Conservation (phyloP, 2,113 vertebrate species). For the Ammodytes dubius region DNA sequence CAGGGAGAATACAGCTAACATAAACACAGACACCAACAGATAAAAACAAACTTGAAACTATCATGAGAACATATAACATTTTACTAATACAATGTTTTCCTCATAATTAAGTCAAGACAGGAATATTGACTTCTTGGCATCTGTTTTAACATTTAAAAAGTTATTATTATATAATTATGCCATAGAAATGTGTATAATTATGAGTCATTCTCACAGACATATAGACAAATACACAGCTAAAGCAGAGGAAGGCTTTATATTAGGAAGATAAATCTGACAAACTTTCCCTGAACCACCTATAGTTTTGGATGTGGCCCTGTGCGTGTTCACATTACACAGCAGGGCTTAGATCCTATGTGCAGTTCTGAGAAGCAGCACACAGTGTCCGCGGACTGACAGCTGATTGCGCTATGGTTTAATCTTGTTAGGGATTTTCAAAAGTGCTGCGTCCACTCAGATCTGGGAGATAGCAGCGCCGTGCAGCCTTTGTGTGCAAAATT, state of each 20-base stretch:
- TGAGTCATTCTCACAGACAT: neutral
- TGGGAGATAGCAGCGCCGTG: conserved; percentile 77
- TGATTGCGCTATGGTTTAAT: conserved; percentile 83
- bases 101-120: neutral
- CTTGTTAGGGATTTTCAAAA: conserved; percentile 87
- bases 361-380: conserved; percentile 72
- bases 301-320: conserved; percentile 36
- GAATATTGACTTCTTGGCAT: neutral
- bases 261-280: too few relatives aligned
- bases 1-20: conserved; percentile 27
- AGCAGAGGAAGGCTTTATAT: too few relatives aligned
- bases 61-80: neutral
- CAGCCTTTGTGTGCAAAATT: conserved; percentile 83
- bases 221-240: too few relatives aligned
- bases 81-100: neutral
- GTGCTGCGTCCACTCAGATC: conserved; percentile 86
- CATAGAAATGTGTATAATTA: neutral
- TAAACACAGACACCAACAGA: conserved; percentile 23
- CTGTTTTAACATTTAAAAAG: neutral
- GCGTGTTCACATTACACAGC: conserved; percentile 67
- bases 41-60: neutral
- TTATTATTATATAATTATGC: neutral
- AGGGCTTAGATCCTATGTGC: conserved; percentile 67
- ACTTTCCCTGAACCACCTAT: neutral
- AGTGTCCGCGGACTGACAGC: conserved; percentile 75